phyloP scores from a whole-genome alignment of 2,797 vertebrate species.

The Martes flavigula region DNA sequence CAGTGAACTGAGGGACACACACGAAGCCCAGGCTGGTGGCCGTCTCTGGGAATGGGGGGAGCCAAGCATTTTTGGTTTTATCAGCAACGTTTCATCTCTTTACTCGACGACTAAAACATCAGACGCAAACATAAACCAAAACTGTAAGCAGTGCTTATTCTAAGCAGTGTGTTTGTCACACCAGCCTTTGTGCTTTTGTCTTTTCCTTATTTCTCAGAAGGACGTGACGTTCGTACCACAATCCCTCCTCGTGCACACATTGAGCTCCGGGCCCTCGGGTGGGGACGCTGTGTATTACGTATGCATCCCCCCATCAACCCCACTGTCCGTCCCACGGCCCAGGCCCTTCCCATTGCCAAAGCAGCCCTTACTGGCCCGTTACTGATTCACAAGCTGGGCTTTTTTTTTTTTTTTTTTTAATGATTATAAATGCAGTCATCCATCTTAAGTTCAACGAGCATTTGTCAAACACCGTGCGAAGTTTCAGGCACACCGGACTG shows the following conservation, averaged over 20 bases:
- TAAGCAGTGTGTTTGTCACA: neutral
- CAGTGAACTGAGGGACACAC: neutral
- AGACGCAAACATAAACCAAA: neutral
- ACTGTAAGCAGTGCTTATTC: neutral
- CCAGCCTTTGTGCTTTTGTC: neutral
- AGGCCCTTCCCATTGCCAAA: neutral
- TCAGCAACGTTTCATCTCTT: neutral
- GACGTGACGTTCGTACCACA: neutral
- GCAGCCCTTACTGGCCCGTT: neutral
- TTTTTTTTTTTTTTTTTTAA: neutral
- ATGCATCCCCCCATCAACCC: too few relatives aligned
- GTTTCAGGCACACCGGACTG: neutral
- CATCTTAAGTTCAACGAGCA: neutral
- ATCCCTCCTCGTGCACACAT: neutral
- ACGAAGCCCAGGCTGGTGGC: neutral
- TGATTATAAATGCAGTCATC: conserved; percentile 9
- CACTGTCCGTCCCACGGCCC: neutral
- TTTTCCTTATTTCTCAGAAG: neutral
- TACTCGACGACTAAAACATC: neutral
- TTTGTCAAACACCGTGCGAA: neutral
- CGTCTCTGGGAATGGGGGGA: neutral
- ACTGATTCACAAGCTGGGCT: neutral
- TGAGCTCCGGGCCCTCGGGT: neutral
- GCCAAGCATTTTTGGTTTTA: neutral
- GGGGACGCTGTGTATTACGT: neutral